Evolutionary conservation across 2,113 vertebrate species (phyloP).

Genomic region (Grammomys dolichurus): DNA sequence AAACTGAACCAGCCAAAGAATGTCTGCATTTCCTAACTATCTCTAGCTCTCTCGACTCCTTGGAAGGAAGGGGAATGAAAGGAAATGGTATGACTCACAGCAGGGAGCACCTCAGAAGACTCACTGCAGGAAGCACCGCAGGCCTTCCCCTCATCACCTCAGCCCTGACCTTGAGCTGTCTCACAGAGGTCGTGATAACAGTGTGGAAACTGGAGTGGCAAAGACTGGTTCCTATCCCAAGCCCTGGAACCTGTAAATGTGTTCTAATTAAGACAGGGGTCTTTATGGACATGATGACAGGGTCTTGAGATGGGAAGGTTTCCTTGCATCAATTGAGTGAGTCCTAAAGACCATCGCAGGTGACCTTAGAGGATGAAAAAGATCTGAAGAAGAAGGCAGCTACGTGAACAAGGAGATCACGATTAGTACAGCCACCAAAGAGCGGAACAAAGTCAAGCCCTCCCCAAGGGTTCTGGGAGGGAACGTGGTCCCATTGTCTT

Average conservation of each 20-base stretch:
- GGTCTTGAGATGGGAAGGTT: background rate
- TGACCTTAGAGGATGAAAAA: background rate
- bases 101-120: background rate
- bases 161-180: too few relatives aligned
- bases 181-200: background rate
- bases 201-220: background rate
- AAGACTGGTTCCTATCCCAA: background rate
- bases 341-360: background rate
- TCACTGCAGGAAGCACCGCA: background rate
- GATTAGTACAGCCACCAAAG: accelerated
- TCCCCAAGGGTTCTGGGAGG: background rate
- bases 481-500: too few relatives aligned
- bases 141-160: background rate
- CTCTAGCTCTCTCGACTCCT: background rate
- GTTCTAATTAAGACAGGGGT: background rate
- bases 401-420: background rate
- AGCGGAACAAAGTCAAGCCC: background rate
- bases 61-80: background rate
- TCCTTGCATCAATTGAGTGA: background rate
- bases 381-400: background rate
- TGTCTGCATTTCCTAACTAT: background rate
- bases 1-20: background rate
- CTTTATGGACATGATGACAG: background rate
- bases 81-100: background rate
- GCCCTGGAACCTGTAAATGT: background rate